Percentiles rank a stretch among this genome's conserved stretches.
Conservation (phyloP, 2,888 invertebrate genomes). For the Aplocera efformata region DNA sequence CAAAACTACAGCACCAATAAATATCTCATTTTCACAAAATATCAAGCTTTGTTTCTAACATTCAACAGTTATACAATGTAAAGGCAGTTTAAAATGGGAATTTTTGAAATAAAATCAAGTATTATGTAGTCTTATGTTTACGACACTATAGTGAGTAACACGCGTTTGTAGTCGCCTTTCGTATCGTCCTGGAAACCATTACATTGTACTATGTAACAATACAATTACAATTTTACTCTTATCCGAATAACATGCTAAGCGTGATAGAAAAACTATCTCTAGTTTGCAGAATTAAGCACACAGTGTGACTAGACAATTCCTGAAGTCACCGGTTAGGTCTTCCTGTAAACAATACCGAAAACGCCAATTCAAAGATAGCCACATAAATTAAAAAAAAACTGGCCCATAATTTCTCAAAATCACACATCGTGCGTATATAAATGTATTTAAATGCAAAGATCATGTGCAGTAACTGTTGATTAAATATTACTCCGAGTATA, state of each 20-base stretch:
- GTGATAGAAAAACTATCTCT: constrained; percentile 44
- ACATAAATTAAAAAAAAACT: constrained; percentile 53
- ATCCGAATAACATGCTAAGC: constrained; percentile 51
- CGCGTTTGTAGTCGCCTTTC: constrained; percentile 85
- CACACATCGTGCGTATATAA: constrained; percentile 57
- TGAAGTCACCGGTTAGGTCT: constrained; percentile 85
- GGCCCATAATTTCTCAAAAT: constrained; percentile 64
- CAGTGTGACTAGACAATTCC: constrained; percentile 82
- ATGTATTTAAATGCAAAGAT: constrained; percentile 57
- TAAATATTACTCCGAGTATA: constrained; percentile 39
- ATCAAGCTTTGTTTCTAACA: constrained; percentile 68
- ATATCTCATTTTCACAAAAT: constrained; percentile 77
- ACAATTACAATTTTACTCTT: constrained; percentile 19
- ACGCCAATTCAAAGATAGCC: constrained; percentile 53
- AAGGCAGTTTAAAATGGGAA: constrained; percentile 67
- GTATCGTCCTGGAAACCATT: constrained; percentile 83
- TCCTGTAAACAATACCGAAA: constrained; percentile 80
- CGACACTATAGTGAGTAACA: constrained; percentile 80
- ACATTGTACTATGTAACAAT: constrained; percentile 57
- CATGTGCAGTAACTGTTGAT: constrained; percentile 29
- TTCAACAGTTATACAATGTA: constrained; percentile 69
- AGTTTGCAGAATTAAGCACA: constrained; percentile 73
- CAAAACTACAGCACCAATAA: constrained; percentile 79
- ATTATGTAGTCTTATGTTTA: constrained; percentile 55
- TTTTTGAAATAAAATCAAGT: constrained; percentile 37